Conservation (phyloP, 2,797 vertebrate species). For the Vultur gryphus region DNA sequence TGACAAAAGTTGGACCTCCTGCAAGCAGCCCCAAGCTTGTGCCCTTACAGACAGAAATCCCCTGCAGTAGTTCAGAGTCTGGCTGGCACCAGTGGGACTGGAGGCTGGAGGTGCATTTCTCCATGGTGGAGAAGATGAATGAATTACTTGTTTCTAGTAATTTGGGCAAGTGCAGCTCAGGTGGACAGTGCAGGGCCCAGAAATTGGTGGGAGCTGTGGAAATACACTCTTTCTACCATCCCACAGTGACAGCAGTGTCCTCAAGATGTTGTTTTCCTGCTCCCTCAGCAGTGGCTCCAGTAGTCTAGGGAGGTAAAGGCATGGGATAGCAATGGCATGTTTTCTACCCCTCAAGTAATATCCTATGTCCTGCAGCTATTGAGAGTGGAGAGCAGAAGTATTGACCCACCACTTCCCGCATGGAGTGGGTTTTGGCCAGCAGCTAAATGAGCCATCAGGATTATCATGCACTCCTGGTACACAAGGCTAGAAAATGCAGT, state of each 20-base stretch:
- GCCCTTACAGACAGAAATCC: not conserved
- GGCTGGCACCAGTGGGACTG: not conserved
- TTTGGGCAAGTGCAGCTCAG: not conserved
- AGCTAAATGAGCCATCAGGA: not conserved
- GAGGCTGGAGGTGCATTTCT: not conserved
- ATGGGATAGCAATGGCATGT: not conserved
- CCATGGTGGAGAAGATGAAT: not conserved
- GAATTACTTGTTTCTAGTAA: not conserved
- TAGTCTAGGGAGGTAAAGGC: not conserved
- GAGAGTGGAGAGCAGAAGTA: not conserved
- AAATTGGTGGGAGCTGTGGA: not conserved
- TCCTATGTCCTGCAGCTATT: not conserved
- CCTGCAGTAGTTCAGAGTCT: not conserved
- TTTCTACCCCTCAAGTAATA: not conserved
- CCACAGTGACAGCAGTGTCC: not conserved
- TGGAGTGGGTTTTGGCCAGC: not conserved
- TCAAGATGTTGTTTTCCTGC: not conserved
- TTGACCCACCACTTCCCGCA: not conserved
- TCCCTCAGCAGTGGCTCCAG: not conserved
- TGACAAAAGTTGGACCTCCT: not conserved
- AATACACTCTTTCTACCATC: not conserved
- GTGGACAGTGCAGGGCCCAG: not conserved
- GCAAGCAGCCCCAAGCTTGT: not conserved
- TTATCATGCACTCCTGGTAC: not conserved
- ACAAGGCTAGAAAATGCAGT: not conserved